Conservation (phyloP, 2,888 invertebrate species). For the Agrilus mali region DNA sequence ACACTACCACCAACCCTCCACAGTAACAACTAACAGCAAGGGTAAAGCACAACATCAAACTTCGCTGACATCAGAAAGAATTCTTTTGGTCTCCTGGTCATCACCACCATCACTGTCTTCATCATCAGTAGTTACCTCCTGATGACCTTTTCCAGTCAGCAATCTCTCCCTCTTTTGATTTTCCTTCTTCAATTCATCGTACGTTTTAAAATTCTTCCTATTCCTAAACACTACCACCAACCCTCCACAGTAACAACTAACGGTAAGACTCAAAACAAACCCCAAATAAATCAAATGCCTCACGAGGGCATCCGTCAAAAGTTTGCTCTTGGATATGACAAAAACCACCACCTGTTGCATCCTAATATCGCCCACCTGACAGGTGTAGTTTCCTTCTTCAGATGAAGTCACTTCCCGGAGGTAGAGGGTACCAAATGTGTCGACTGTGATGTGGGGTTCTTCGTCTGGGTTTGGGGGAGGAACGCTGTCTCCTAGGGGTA, state of each 20-base stretch:
- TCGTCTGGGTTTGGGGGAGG: slow-evolving; percentile 23
- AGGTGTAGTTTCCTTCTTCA: slow-evolving; percentile 59
- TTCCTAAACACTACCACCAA: slow-evolving; percentile 40
- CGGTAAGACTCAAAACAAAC: slow-evolving; percentile 41
- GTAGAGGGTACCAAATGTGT: slow-evolving; percentile 43
- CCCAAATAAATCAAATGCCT: slow-evolving; percentile 45
- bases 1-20: too few species aligned
- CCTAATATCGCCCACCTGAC: slow-evolving; percentile 46
- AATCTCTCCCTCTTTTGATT: too few species aligned
- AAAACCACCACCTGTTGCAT: slow-evolving; percentile 40
- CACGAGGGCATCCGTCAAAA: slow-evolving; percentile 42
- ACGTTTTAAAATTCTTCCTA: slow-evolving; percentile 31
- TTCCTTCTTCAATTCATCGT: slow-evolving; percentile 15
- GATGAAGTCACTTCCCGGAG: slow-evolving; percentile 43
- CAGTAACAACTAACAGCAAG: too few species aligned
- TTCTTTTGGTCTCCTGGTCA: too few species aligned
- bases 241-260: slow-evolving; percentile 45
- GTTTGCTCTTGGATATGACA: slow-evolving; percentile 37
- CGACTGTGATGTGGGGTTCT: slow-evolving; percentile 39
- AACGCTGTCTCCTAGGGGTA: slow-evolving; percentile 33
- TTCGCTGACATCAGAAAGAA: too few species aligned
- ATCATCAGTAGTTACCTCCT: too few species aligned
- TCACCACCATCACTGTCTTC: too few species aligned
- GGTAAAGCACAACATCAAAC: too few species aligned
- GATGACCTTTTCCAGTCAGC: too few species aligned